Conservation (phyloP, 2,113 vertebrate genomes). For the Cervus canadensis region DNA sequence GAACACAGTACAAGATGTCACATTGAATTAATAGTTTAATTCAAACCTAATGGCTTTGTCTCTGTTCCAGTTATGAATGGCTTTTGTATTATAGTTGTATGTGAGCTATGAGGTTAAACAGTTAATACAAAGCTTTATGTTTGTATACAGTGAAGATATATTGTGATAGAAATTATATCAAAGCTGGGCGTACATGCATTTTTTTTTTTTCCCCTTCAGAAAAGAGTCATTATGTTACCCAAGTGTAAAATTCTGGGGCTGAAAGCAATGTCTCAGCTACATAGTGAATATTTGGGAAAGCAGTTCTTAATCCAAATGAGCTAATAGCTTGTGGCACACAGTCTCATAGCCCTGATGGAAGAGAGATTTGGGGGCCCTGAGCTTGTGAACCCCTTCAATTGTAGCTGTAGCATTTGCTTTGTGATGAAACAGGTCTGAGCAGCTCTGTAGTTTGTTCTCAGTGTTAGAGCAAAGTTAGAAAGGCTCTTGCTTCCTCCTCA, state of each 20-base stretch:
- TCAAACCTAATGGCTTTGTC: neutral
- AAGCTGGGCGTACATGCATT: neutral
- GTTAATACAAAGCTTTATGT: neutral
- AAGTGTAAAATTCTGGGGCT: neutral
- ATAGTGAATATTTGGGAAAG: neutral
- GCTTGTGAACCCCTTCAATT: neutral
- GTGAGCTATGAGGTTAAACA: neutral
- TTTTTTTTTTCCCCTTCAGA: neutral
- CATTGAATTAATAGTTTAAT: neutral
- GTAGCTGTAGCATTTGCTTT: neutral
- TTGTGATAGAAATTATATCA: neutral
- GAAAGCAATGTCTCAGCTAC: neutral
- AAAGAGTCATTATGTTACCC: neutral
- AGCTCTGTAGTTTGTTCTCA: neutral
- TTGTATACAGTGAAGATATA: neutral
- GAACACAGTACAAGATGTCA: neutral
- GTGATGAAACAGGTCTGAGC: neutral
- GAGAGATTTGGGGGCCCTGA: neutral
- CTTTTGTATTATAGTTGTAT: neutral
- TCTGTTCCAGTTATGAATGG: neutral
- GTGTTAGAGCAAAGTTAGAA: slow-evolving; percentile 72
- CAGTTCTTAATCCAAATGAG: neutral
- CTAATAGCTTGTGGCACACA: neutral
- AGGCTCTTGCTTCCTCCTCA: slow-evolving; percentile 62
- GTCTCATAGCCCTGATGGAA: neutral